phyloP scores from a whole-genome alignment of 2,113 vertebrate genomes.

The Sturnus vulgaris region DNA sequence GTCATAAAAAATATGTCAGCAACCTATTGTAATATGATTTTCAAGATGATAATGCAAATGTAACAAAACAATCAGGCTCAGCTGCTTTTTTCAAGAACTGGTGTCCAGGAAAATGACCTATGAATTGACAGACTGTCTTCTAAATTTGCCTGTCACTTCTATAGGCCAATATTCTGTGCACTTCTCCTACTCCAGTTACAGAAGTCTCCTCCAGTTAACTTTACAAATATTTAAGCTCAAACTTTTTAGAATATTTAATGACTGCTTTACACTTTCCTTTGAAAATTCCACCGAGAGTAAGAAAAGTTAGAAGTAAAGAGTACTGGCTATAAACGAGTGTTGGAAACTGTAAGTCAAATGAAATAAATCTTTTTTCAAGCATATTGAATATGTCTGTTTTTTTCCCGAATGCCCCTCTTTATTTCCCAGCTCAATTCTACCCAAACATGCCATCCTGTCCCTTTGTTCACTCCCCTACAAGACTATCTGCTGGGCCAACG shows the following conservation, averaged over 20 bases:
- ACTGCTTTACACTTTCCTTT: not conserved
- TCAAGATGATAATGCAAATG: not conserved
- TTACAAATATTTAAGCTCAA: not conserved
- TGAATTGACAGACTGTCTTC: conserved; percentile 78
- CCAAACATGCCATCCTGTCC: not conserved
- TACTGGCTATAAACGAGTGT: not conserved
- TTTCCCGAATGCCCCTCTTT: not conserved
- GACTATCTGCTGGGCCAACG: not conserved
- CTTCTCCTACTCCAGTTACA: not conserved
- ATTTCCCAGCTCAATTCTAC: not conserved
- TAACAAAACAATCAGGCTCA: not conserved
- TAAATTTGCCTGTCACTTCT: conserved; percentile 78
- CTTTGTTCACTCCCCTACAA: not conserved
- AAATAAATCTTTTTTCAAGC: conserved; percentile 39
- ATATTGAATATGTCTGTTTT: not conserved
- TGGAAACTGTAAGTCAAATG: not conserved
- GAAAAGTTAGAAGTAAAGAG: not conserved
- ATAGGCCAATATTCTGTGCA: conserved; percentile 79
- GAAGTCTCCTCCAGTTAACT: not conserved
- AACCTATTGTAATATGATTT: not conserved
- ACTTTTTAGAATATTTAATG: not conserved
- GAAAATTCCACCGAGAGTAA: not conserved
- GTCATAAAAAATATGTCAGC: not conserved
- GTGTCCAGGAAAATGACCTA: conserved; percentile 82
- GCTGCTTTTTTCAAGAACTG: not conserved